Conservation (phyloP, 92 coral and sea anemone species). For the Montipora capitata region DNA sequence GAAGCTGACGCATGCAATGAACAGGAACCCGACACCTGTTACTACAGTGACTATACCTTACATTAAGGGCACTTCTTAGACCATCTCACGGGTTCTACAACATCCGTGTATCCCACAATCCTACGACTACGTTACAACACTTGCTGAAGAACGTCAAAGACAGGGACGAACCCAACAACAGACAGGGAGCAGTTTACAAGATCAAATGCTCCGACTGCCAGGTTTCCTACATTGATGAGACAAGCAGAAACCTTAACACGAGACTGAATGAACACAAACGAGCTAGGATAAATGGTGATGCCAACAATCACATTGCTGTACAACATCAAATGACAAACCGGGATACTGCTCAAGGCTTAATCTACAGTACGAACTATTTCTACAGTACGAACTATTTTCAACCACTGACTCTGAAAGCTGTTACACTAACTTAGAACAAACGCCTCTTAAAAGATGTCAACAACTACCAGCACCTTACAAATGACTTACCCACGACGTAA, state of each 20-base stretch:
- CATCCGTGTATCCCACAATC: background rate
- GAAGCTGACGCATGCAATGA: background rate
- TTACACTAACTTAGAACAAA: background rate
- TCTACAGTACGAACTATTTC: background rate
- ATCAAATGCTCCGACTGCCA: too few species aligned
- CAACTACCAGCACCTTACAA: background rate
- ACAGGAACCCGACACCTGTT: background rate
- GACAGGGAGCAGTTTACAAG: background rate
- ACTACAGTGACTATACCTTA: background rate
- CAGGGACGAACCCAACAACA: background rate
- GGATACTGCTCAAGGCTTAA: background rate
- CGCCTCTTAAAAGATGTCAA: background rate
- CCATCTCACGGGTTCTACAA: background rate
- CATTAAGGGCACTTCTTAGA: background rate
- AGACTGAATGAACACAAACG: background rate
- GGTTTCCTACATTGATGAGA: too few species aligned
- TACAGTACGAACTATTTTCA: background rate
- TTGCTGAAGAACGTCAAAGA: background rate
- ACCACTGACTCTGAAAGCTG: slow-evolving; percentile 1
- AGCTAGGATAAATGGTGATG: background rate
- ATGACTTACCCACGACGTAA: background rate
- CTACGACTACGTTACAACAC: background rate
- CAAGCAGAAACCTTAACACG: too few species aligned
- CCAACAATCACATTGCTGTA: slow-evolving; percentile 5
- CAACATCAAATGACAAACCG: slow-evolving; percentile 7